These are phyloP conservation scores for Polia nebulosa DNA, from an alignment of 2,888 invertebrate genomes.

Conservation along the genomic window DNA sequence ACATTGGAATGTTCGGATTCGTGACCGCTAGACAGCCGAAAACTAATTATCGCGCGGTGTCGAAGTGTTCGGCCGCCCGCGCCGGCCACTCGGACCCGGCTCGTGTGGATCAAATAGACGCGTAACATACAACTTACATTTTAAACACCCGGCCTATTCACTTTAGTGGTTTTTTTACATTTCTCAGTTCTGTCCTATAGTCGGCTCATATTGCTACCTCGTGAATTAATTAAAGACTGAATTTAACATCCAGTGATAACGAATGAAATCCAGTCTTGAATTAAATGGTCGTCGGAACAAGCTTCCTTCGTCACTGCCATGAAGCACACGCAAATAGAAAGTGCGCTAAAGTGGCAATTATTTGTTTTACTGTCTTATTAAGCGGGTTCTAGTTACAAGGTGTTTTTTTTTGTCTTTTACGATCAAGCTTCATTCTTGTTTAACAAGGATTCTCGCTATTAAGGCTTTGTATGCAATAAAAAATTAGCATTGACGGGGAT, in stretches of 20 bases:
- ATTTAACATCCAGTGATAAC: constrained; percentile 22
- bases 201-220: constrained; percentile 16
- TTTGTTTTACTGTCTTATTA: constrained; percentile 42
- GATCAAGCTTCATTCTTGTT: neutral
- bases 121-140: constrained; percentile 58
- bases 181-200: constrained; percentile 16
- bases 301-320: constrained; percentile 13
- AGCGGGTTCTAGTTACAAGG: constrained; percentile 25
- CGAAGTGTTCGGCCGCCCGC: constrained; percentile 67
- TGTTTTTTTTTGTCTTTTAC: neutral
- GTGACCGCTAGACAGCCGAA: constrained; percentile 82
- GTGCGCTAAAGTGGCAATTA: constrained; percentile 57
- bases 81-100: constrained; percentile 38
- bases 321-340: constrained; percentile 53
- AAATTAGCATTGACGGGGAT: constrained; percentile 46
- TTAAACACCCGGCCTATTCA: constrained; percentile 37
- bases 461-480: constrained; percentile 23
- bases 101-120: constrained; percentile 60
- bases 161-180: constrained; percentile 46
- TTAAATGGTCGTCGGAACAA: constrained; percentile 9
- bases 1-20: constrained; percentile 82
- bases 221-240: constrained; percentile 38
- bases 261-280: constrained; percentile 22
- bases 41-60: constrained; percentile 83
- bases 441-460: constrained; percentile 10